Percentiles rank a stretch among this genome's conserved stretches.
Evolutionary conservation across 1,140 invertebrate genomes (phyloP).

Genomic region (Physella acuta): DNA sequence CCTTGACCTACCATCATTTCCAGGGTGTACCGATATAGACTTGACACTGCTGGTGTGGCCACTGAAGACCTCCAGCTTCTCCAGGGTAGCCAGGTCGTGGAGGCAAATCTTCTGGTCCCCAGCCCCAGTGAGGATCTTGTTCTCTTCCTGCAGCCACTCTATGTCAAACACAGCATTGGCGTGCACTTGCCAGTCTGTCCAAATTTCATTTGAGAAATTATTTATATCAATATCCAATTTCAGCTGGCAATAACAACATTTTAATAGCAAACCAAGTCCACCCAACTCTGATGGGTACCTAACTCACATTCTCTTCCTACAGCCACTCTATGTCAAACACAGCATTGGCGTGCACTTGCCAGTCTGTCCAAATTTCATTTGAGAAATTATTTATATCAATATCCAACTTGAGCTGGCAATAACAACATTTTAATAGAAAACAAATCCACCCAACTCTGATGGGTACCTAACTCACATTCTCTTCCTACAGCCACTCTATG

Average conservation of each 20-base stretch:
- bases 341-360: constrained; percentile 79
- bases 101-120: constrained; percentile 79
- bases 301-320: constrained; percentile 70
- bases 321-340: constrained; percentile 88
- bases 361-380: constrained; percentile 52
- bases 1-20: constrained; percentile 66
- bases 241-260: too few species aligned
- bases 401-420: too few species aligned
- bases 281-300: constrained; percentile 80
- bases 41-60: constrained; percentile 80
- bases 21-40: constrained; percentile 71
- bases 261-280: too few species aligned
- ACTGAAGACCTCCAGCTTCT: constrained; percentile 66
- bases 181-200: constrained; percentile 68
- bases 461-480: constrained; percentile 75
- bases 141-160: constrained; percentile 76
- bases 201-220: too few species aligned
- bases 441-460: constrained; percentile 82
- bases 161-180: constrained; percentile 87
- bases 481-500: constrained; percentile 76
- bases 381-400: too few species aligned
- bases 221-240: too few species aligned
- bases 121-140: constrained; percentile 78
- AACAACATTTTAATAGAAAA: too few species aligned
- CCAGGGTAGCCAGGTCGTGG: constrained; percentile 67